phyloP scores from a whole-genome alignment of 2,888 invertebrate species.

The Lycaena phlaeas region DNA sequence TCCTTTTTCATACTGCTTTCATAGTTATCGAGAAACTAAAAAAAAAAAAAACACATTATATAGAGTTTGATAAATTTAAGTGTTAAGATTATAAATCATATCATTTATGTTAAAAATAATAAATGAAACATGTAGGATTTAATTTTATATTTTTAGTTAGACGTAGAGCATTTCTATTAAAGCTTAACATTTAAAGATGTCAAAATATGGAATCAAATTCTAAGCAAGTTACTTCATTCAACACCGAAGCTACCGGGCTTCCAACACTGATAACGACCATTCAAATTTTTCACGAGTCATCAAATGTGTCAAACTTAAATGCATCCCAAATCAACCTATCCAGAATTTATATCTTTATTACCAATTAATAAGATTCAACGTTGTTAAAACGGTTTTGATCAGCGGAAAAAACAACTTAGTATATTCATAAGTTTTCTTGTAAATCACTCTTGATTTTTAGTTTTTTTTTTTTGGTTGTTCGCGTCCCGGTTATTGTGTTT shows the following conservation, averaged over 20 bases:
- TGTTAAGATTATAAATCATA: too few relatives aligned
- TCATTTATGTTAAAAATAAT: too few relatives aligned
- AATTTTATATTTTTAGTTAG: too few relatives aligned
- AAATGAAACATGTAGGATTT: too few relatives aligned
- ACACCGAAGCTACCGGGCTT: constrained; percentile 61
- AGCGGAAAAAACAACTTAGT: constrained; percentile 20
- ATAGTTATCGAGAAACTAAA: too few relatives aligned
- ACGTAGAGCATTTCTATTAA: too few relatives aligned
- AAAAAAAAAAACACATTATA: too few relatives aligned
- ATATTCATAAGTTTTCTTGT: constrained; percentile 39
- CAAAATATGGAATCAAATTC: constrained; percentile 27
- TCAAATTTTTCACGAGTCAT: constrained; percentile 39
- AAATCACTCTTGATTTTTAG: constrained; percentile 48
- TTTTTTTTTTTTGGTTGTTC: constrained; percentile 22
- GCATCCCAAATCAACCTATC: constrained; percentile 13
- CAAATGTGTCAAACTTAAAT: constrained; percentile 17
- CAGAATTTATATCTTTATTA: constrained; percentile 24
- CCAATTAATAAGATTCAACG: constrained; percentile 22
- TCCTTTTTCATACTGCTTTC: too few relatives aligned
- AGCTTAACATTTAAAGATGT: too few relatives aligned
- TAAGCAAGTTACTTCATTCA: constrained; percentile 45
- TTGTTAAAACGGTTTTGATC: constrained; percentile 12
- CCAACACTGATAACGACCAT: constrained; percentile 32
- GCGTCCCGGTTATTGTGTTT: constrained; percentile 29
- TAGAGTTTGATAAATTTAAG: too few relatives aligned